phyloP scores from a whole-genome alignment of 2,113 vertebrate species.

The Thryonomys swinderianus region DNA sequence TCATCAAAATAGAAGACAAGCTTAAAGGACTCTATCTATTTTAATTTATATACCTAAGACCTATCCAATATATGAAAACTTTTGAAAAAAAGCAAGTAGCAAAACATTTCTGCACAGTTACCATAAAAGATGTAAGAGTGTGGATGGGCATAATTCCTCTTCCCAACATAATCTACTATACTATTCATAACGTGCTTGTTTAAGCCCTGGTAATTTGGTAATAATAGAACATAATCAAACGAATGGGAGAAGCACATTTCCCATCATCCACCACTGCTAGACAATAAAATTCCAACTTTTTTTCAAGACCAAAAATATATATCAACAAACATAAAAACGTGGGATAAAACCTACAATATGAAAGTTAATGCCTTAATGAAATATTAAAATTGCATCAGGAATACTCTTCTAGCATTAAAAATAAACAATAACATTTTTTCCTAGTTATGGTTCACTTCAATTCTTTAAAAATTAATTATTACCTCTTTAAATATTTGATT shows the following conservation, averaged over 20 bases:
- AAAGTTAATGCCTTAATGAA: slow-evolving; percentile 86
- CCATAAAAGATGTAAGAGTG: background rate
- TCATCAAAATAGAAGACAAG: background rate
- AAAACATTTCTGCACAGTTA: slow-evolving; percentile 5
- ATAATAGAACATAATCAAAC: slow-evolving; percentile 63
- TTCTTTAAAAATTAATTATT: slow-evolving; percentile 91
- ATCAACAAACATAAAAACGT: slow-evolving; percentile 80
- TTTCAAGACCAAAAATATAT: slow-evolving; percentile 63
- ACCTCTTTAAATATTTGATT: slow-evolving; percentile 90
- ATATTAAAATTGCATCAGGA: slow-evolving; percentile 90
- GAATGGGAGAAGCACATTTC: slow-evolving; percentile 16
- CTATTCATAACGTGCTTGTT: slow-evolving; percentile 75
- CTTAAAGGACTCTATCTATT: slow-evolving; percentile 4
- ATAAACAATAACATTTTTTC: slow-evolving; percentile 88
- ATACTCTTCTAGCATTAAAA: slow-evolving; percentile 88
- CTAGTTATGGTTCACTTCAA: slow-evolving; percentile 86
- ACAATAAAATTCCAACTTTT: slow-evolving; percentile 72
- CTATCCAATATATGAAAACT: background rate
- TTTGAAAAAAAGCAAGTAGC: background rate
- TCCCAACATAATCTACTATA: slow-evolving; percentile 57
- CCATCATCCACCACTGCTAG: background rate
- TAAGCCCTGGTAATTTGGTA: slow-evolving; percentile 73
- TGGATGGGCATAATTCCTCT: background rate
- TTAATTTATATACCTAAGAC: background rate
- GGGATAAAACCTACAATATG: slow-evolving; percentile 75